Percentiles rank a stretch among this genome's conserved stretches.
Conservation (phyloP, 2,888 invertebrate species). For the Bombylius major region DNA sequence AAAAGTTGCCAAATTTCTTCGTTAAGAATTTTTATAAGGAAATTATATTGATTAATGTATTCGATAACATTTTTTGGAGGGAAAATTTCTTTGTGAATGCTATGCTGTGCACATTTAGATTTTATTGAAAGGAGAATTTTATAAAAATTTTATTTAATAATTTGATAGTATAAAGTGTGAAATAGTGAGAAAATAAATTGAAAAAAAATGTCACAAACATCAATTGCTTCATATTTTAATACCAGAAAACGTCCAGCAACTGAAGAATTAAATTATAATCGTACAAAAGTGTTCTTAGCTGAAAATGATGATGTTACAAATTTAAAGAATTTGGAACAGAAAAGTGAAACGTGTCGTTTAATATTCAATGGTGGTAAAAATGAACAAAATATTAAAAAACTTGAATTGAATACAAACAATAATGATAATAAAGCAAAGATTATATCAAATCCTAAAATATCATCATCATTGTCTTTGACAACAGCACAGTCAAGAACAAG, state of each 20-base stretch:
- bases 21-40: too few species aligned
- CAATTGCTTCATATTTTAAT: constrained; percentile 61
- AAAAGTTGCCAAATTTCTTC: too few species aligned
- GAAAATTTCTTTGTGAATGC: constrained; percentile 1
- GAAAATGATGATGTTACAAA: background rate
- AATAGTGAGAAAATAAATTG: background rate
- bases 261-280: constrained; percentile 47
- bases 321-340: too few species aligned
- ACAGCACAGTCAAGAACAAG: constrained; percentile 17
- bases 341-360: too few species aligned
- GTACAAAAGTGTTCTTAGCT: constrained; percentile 39
- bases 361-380: too few species aligned
- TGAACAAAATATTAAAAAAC: too few species aligned
- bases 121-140: too few species aligned
- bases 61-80: constrained; percentile 5
- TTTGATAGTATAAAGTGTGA: background rate
- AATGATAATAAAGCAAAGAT: too few species aligned
- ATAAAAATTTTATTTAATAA: background rate
- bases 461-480: too few species aligned
- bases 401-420: too few species aligned
- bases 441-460: too few species aligned
- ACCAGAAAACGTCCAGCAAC: constrained; percentile 61
- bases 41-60: background rate
- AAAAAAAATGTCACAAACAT: constrained; percentile 57
- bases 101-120: background rate